Conservation (phyloP, 2,113 vertebrate species). For the Xyliphius kryptos region DNA sequence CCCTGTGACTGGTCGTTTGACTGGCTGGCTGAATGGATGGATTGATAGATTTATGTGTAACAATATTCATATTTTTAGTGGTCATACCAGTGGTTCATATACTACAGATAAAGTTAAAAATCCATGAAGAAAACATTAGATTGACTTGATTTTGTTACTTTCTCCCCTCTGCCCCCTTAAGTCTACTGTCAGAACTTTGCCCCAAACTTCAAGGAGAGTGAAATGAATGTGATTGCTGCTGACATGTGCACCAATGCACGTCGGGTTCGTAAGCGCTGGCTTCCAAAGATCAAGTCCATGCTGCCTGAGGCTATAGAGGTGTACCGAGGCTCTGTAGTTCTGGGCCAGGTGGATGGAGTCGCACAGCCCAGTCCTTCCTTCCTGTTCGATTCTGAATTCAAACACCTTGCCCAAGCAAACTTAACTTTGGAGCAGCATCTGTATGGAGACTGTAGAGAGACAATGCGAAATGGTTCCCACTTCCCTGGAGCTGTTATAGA, state of each 20-base stretch:
- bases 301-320: conserved; percentile 90
- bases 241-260: conserved; percentile 99
- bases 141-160: conserved; percentile 47
- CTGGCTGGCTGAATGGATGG: too few species aligned
- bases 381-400: conserved; percentile 71
- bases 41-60: too few species aligned
- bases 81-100: too few species aligned
- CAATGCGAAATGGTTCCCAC: conserved; percentile 75
- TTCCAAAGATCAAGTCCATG: conserved; percentile 98
- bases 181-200: conserved; percentile 99
- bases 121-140: too few species aligned
- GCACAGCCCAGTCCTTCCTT: conserved; percentile 53
- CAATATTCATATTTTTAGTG: too few species aligned
- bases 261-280: conserved; percentile 92
- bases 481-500: conserved; percentile 56
- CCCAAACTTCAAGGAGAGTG: conserved; percentile 97
- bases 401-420: conserved; percentile 53
- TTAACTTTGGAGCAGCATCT: conserved; percentile 76
- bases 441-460: conserved; percentile 68
- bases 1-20: too few species aligned
- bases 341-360: conserved; percentile 44
- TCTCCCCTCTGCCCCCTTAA: conserved; percentile 48
- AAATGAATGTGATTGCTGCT: conserved; percentile 98
- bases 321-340: conserved; percentile 69
- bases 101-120: too few species aligned